Evolutionary conservation across 1,140 invertebrate genomes (phyloP).

Genomic region (Pogonus chalceus): DNA sequence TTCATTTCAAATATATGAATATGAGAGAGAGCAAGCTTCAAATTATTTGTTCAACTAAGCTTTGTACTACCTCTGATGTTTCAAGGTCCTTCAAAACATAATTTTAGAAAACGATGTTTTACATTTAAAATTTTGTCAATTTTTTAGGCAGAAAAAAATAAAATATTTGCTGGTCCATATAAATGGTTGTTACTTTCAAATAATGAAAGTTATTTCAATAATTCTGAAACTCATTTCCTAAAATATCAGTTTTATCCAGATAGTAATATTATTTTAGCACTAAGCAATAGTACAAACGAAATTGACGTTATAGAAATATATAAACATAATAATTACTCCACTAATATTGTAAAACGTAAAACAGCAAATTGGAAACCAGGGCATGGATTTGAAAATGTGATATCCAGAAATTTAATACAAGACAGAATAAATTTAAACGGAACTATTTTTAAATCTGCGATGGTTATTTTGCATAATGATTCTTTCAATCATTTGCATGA

Average conservation of each 20-base stretch:
- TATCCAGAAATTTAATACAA: background rate
- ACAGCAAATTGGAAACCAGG: background rate
- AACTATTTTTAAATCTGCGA: background rate
- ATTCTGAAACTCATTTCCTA: background rate
- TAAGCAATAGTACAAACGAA: background rate
- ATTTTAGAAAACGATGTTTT: background rate
- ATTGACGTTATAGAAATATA: background rate
- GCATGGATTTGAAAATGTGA: background rate
- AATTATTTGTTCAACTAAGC: too few species aligned
- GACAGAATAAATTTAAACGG: conserved; percentile 8
- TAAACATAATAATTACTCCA: background rate
- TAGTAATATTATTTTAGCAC: background rate
- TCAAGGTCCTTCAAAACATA: too few species aligned
- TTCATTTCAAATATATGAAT: too few species aligned
- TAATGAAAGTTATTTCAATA: background rate
- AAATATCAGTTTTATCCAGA: background rate
- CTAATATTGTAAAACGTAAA: background rate
- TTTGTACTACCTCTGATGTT: too few species aligned
- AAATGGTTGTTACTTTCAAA: background rate
- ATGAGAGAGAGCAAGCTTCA: too few species aligned
- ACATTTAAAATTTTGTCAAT: background rate
- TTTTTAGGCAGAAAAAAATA: background rate
- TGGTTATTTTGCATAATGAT: conserved; percentile 8
- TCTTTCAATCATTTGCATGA: conserved; percentile 9
- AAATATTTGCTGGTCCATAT: background rate